A percentile compares a stretch with the other conserved stretches of the same genome.
Conservation (phyloP, 2,888 invertebrate genomes). For the Eupeodes luniger region DNA sequence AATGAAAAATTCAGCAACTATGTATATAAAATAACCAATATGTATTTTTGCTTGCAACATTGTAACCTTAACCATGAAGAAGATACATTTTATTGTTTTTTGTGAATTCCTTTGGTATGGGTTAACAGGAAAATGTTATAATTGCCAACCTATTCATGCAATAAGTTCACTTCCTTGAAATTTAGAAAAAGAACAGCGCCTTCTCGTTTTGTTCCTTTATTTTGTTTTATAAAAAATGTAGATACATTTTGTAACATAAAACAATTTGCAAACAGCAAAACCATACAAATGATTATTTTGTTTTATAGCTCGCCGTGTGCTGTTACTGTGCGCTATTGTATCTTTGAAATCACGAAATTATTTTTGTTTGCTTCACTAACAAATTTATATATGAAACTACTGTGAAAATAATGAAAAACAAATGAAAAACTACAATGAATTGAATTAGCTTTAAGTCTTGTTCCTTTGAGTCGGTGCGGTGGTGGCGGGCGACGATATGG, state of each 20-base stretch:
- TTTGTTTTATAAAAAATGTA: not conserved
- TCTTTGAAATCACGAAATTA: constrained; percentile 68
- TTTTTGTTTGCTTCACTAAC: not conserved
- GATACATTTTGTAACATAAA: constrained; percentile 54
- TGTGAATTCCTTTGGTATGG: no score
- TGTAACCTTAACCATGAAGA: no score
- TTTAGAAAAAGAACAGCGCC: constrained; percentile 10
- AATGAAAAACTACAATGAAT: constrained; percentile 43
- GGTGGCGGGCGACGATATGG: no score
- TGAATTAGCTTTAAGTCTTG: constrained; percentile 29
- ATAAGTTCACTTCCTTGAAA: constrained; percentile 9
- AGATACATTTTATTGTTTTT: no score
- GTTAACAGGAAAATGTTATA: no score
- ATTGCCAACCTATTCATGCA: not conserved
- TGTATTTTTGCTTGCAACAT: no score
- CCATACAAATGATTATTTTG: constrained; percentile 63
- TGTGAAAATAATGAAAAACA: not conserved
- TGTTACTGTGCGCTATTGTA: constrained; percentile 44
- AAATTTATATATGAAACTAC: constrained; percentile 23
- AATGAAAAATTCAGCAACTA: no score
- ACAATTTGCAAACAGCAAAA: constrained; percentile 66
- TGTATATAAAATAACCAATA: no score
- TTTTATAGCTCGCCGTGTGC: not conserved
- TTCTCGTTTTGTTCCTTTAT: not conserved
- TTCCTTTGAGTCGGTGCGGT: not conserved